Base-by-base conservation (phyloP, 2,797 vertebrate species). In the Macropus fuliginosus region DNA sequence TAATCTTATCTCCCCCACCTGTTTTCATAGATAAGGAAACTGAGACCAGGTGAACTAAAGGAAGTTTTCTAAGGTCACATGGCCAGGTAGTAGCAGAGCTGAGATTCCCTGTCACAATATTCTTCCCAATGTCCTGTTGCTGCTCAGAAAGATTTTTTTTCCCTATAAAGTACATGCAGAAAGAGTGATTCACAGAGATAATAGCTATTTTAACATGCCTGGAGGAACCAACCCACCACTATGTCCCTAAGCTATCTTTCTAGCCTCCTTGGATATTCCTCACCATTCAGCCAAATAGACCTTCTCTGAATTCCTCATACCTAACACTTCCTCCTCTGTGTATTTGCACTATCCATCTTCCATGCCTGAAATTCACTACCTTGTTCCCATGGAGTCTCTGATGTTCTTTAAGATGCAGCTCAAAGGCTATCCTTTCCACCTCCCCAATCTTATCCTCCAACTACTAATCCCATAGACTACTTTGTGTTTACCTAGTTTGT, bases 181-280 rank as follows among this genome's bases (percentile, higher is more conserved):
- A 96, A 95, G 92, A 89, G 92, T 90, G 46, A 94, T 93, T 97
- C 95, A 87, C 31, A 93, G 55, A 50, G 94, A 91, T 95, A 96
- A 92, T 11, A 54, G 54, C 96, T 95, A 93, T 95, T 97, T 97
- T 96, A 90, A 96, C 59, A 94, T 93, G 74, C 56, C 28, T 93
- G 90, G 92, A 97, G 46, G 40, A 93, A 93, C 81, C 87, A 56
- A 93, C 93, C 93, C 95, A 92, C 91, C 94, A 93, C 57, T 56
- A n/a, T 54, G 29, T 62, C 94, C n/a, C 16, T 81, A 46, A 40
- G 4, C 13, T 74, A 50, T 11, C 21, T 87, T 87, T 87, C 21
- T 9, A 87, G 21, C 40, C 24, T 87, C 24, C 40, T 87, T 87
- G 74, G 24, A 87, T 11, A 87, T 87, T 74, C 62, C 31, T 40